Evolutionary conservation across 2,797 vertebrate genomes (phyloP).

Genomic region (Alca torda): DNA sequence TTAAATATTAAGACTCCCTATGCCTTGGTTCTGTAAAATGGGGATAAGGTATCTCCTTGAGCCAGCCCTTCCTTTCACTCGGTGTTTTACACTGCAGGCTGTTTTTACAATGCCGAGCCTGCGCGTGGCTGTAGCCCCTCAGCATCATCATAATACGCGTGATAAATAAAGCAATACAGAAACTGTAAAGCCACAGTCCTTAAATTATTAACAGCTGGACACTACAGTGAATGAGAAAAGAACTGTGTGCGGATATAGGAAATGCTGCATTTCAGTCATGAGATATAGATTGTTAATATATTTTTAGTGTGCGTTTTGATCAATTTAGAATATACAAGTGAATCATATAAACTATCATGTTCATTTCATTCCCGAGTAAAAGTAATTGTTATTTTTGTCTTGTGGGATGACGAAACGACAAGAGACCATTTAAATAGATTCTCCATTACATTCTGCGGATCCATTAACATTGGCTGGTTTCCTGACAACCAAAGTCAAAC

Average conservation of each 20-base stretch:
- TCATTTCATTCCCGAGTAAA: constrained; percentile 55
- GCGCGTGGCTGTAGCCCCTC: fast-evolving
- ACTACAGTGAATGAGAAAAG: background rate
- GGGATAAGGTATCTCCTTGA: background rate
- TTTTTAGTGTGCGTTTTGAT: background rate
- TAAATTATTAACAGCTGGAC: constrained; percentile 13
- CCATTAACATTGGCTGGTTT: constrained; percentile 50
- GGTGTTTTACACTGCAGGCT: background rate
- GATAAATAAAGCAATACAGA: constrained; percentile 34
- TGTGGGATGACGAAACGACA: constrained; percentile 19
- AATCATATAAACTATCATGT: constrained; percentile 8
- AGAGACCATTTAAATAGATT: constrained; percentile 53
- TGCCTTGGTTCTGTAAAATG: background rate
- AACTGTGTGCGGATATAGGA: background rate
- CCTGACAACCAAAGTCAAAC: constrained; percentile 40
- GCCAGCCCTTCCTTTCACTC: background rate
- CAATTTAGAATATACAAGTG: constrained; percentile 21
- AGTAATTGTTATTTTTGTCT: constrained; percentile 34
- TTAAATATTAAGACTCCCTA: background rate
- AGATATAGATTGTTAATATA: background rate
- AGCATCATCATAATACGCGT: background rate
- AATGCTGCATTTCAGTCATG: background rate
- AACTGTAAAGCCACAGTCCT: constrained; percentile 4
- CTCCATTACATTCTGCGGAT: constrained; percentile 26
- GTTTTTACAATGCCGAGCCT: background rate